phyloP scores from a whole-genome alignment of 2,888 invertebrate species.

The Morpho achilles region DNA sequence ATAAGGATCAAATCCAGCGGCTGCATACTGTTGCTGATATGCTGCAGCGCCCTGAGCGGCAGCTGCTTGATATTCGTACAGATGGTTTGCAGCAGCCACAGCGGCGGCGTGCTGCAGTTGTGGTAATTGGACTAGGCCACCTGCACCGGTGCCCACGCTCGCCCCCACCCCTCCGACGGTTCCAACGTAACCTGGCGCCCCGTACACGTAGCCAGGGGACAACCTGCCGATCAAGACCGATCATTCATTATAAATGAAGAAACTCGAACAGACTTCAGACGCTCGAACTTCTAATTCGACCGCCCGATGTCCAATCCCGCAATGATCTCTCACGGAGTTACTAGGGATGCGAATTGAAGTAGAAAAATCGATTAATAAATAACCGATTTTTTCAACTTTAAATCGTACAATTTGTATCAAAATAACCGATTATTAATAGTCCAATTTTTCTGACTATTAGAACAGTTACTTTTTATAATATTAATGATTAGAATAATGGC shows the following conservation, averaged over 20 bases:
- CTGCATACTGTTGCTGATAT: slow-evolving; percentile 86
- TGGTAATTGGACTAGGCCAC: slow-evolving; percentile 84
- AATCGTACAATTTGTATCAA: no score
- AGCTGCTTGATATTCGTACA: slow-evolving; percentile 89
- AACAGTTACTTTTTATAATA: no score
- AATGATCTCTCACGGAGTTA: slow-evolving; percentile 43
- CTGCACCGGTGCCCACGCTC: slow-evolving; percentile 79
- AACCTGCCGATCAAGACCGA: slow-evolving; percentile 53
- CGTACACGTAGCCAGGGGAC: slow-evolving; percentile 84
- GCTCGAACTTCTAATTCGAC: slow-evolving; percentile 26
- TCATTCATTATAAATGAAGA: slow-evolving; percentile 18
- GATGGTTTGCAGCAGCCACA: slow-evolving; percentile 88
- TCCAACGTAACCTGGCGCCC: slow-evolving; percentile 88
- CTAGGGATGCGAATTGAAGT: no score
- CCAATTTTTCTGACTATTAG: no score
- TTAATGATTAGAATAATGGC: no score
- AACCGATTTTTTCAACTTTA: not conserved
- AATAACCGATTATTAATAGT: no score
- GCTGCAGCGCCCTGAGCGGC: slow-evolving; percentile 85
- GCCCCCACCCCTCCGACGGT: slow-evolving; percentile 81
- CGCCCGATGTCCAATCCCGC: slow-evolving; percentile 33
- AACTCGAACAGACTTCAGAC: slow-evolving; percentile 10
- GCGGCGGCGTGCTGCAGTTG: slow-evolving; percentile 87
- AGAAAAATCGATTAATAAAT: no score
- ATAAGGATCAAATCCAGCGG: slow-evolving; percentile 87